Base-by-base conservation (phyloP, 2,113 vertebrate genomes). In the Motacilla alba region DNA sequence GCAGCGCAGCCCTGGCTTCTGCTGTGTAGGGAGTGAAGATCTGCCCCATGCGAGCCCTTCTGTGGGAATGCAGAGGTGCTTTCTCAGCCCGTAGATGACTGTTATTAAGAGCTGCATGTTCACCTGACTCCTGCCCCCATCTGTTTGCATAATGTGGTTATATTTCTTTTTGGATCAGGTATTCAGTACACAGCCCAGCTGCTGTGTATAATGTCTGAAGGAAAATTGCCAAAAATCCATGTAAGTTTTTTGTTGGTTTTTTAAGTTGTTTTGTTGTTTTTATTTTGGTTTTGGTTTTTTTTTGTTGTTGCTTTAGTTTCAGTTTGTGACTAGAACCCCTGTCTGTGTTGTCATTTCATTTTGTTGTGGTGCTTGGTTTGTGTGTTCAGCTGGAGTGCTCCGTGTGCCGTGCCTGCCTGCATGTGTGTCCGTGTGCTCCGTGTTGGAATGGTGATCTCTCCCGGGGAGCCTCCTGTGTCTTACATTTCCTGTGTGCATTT, bases 201-300 rank as follows among this genome's bases (percentile, higher is more conserved):
- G 97, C 95, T 95, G 96, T 94, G 95, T 97, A 24, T 94, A 91
- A 96, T 96, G 96, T 94, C 93, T 89, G 95, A 95, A 94, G 96
- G 97, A 75, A 96, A 96, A 97, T 93, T 95, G 89, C 84, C 89
- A 83, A 86, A 95, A 95, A 95, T 95, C 90, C 94, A 80, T 96
- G 95, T 97, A 94, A 97, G 95, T 97, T 78, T 64, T 27, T 20
- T 47, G 17, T 96, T 70, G 20, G 10, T 10, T 13, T 23, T 15
- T n/a, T 5, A 6, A 15, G 26, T 53, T 13, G 7, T 39, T 46
- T 18, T 13, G 89, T 95, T 53, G 7, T 12, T 10, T 44, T 44
- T 44, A 16, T 24, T 59, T 59, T 21, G 19, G 33, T 10, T 22
- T 56, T 15, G 35, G 35, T 7, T 15, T n/a, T 4, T 41, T 44